phyloP scores from a whole-genome alignment of 2,888 invertebrate species.

The Candidula unifasciata region DNA sequence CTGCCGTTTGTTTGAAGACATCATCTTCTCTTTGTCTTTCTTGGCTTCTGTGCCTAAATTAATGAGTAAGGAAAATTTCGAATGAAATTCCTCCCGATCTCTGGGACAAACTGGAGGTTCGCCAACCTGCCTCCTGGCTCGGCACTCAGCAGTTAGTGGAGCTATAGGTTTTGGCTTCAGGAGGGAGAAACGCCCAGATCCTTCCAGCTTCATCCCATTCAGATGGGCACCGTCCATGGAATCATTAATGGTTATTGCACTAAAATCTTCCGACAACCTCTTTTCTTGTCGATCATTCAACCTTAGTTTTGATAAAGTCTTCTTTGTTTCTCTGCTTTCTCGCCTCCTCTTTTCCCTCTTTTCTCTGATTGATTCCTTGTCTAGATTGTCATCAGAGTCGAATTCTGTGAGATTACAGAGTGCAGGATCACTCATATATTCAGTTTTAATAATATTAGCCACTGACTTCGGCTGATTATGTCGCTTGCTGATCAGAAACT shows the following conservation, averaged over 20 bases:
- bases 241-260: constrained; percentile 29
- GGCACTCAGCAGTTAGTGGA: constrained; percentile 45
- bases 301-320: constrained; percentile 64
- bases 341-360: constrained; percentile 64
- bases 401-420: constrained; percentile 65
- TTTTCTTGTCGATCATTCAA: constrained; percentile 65
- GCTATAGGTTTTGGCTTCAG: constrained; percentile 41
- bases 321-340: constrained; percentile 64
- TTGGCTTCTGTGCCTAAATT: constrained; percentile 81
- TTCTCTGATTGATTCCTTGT: constrained; percentile 60
- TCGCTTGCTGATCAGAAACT: constrained; percentile 59
- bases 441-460: constrained; percentile 66
- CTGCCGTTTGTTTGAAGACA: constrained; percentile 68
- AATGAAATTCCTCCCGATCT: constrained; percentile 71
- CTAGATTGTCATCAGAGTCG: constrained; percentile 71
- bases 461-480: constrained; percentile 54
- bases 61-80: constrained; percentile 86
- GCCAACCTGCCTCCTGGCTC: constrained; percentile 50
- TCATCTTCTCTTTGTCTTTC: constrained; percentile 70
- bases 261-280: constrained; percentile 61
- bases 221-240: constrained; percentile 57
- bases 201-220: constrained; percentile 60
- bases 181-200: constrained; percentile 62
- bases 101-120: constrained; percentile 63
- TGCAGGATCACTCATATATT: constrained; percentile 63